Evolutionary conservation across 2,113 vertebrate species (phyloP), one percentile per base, ranked within the genome.

Genomic region (Myotis lucifugus): DNA sequence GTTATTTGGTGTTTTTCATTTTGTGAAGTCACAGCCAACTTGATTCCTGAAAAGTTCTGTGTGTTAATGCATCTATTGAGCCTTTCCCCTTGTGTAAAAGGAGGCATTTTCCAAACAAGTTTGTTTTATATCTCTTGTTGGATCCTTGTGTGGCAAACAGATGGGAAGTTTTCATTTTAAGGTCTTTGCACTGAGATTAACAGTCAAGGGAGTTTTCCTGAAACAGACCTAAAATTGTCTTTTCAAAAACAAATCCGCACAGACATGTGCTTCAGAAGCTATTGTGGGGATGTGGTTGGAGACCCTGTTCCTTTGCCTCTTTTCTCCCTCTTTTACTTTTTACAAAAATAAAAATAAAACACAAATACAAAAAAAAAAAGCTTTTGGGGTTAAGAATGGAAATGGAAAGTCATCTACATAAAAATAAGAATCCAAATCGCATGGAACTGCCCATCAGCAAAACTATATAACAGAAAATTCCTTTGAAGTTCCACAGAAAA

Each of bases 291-390:
- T 86, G 17, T 14, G 3, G 8, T 56, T 69, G 90, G 66, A 70
- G 66, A 70, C 78, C 78, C 70, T 46, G n/a, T 34, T 56, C 48
- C 21, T 82, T 61, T 18, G 5, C 18, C 74, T 59, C 48, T 50
- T 50, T 13, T 52, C 52, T 79, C 54, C 79, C 61, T 81, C 52
- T 83, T 50, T 54, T 94, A 59, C 48, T 50, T 94, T 61, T 96
- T 77, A 78, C 17, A 67, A 86, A 87, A 97, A 94, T 97, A 91
- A 95, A 96, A 76, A 23, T 56, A 88, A 70, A 77, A 73, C 25
- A 84, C 18, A 54, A 54, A 19, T 21, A 54, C 21, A 59, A 59
- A 50, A 29, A 76, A 66, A 34, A 29, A 21, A 48, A 76, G 27
- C 69, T 90, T 83, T 90, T 50, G 7, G 21, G 21, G 52, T 2